Percentiles rank a stretch among this genome's conserved stretches.
phyloP scores from a whole-genome alignment of 2,888 invertebrate species.

The Agonopterix subpropinquella region DNA sequence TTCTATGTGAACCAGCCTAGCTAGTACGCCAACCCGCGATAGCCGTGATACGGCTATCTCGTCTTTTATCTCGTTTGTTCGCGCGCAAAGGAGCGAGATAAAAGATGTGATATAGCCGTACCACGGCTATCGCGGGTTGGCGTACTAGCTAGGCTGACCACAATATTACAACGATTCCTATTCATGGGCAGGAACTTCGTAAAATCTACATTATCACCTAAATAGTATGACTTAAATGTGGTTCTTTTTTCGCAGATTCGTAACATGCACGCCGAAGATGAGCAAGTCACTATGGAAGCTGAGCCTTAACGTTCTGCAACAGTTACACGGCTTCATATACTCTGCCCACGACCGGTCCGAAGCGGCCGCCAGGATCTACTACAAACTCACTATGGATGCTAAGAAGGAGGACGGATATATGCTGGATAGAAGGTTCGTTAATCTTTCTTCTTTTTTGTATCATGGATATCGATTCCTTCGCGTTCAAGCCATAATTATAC shows the following conservation, averaged over 20 bases:
- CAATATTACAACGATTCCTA: no score
- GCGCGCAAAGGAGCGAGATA: no score
- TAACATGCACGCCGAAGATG: conserved; percentile 82
- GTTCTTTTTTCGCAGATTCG: conserved; percentile 68
- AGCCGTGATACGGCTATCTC: no score
- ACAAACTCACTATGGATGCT: conserved; percentile 57
- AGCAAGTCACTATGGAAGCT: conserved; percentile 76
- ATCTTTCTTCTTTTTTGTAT: background rate
- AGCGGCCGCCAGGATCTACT: conserved; percentile 53
- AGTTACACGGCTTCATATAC: conserved; percentile 63
- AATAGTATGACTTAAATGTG: background rate
- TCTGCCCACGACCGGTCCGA: conserved; percentile 54
- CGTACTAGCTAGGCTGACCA: no score
- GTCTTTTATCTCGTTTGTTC: no score
- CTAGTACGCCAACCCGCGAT: no score
- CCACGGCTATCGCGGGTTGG: no score
- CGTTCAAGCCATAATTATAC: no score
- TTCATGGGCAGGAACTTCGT: no score
- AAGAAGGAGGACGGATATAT: conserved; percentile 48
- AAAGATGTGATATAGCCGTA: no score
- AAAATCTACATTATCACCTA: background rate
- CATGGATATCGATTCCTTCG: no score
- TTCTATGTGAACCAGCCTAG: no score
- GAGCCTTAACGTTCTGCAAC: conserved; percentile 50
- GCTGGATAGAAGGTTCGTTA: conserved; percentile 49